Conservation (phyloP, 1,140 invertebrate species). For the Medauroidea extradentata region DNA sequence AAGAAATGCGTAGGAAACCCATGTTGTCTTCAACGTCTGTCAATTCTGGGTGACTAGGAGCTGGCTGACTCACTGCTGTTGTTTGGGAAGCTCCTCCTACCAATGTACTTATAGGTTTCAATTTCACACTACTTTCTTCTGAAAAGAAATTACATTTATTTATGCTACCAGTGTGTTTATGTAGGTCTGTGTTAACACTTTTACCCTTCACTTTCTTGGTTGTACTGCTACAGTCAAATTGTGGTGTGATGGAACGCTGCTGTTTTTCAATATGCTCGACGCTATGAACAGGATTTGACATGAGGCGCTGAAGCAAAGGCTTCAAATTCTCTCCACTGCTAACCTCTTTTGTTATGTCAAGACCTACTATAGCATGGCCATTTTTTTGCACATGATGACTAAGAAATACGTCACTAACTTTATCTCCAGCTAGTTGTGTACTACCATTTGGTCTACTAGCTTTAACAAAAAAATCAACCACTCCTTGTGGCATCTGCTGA, state of each 20-base stretch:
- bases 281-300: constrained; percentile 74
- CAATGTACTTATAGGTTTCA: too few species aligned
- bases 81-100: too few species aligned
- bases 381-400: background rate
- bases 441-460: constrained; percentile 56
- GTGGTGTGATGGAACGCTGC: constrained; percentile 67
- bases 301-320: constrained; percentile 60
- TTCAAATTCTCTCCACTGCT: constrained; percentile 2
- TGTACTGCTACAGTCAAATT: constrained; percentile 19
- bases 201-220: background rate
- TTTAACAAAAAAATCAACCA: constrained; percentile 80
- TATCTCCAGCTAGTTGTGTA: constrained; percentile 12
- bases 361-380: background rate
- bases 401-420: background rate
- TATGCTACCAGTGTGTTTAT: constrained; percentile 39
- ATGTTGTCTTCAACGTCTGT: constrained; percentile 49
- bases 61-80: constrained; percentile 28
- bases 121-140: too few species aligned
- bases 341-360: background rate
- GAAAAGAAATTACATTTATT: too few species aligned
- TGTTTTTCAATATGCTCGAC: constrained; percentile 87
- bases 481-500: constrained; percentile 63
- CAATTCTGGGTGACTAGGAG: constrained; percentile 12
- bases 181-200: too few species aligned
- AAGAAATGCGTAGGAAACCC: constrained; percentile 49